Percentiles rank a stretch among this genome's conserved stretches.
Conservation (phyloP, 2,888 invertebrate species). For the Podabrus alpinus region DNA sequence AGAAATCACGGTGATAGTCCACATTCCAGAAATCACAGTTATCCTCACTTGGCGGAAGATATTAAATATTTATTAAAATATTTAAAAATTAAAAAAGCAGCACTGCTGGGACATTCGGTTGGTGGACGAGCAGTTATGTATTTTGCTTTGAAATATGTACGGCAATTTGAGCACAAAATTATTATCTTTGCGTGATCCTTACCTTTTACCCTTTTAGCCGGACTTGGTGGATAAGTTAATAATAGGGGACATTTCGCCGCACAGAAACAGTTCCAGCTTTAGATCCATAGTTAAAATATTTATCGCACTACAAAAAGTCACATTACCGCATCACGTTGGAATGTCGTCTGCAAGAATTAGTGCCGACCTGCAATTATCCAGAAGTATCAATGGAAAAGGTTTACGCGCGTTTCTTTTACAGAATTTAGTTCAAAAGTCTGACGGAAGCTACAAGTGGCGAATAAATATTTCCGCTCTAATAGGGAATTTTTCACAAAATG, state of each 20-base stretch:
- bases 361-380: conserved; percentile 68
- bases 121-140: conserved; percentile 92
- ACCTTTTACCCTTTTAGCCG: conserved; percentile 46
- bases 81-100: conserved; percentile 65
- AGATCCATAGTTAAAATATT: conserved; percentile 67
- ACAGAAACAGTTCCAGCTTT: conserved; percentile 64
- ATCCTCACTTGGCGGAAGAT: conserved; percentile 76
- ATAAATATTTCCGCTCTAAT: conserved; percentile 77
- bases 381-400: conserved; percentile 60
- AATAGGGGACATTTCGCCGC: conserved; percentile 75
- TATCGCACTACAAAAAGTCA: conserved; percentile 66
- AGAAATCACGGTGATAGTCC: conserved; percentile 96
- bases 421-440: conserved; percentile 67
- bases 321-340: conserved; percentile 64
- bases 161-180: conserved; percentile 26
- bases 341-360: conserved; percentile 71
- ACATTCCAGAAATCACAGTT: conserved; percentile 74
- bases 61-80: conserved; percentile 68
- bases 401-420: conserved; percentile 81
- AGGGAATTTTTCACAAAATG: conserved; percentile 65
- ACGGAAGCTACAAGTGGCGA: conserved; percentile 71
- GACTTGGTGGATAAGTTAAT: conserved; percentile 67
- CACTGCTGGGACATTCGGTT: conserved; percentile 91
- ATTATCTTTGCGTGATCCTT: background rate
- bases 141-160: conserved; percentile 73